Percentiles rank a stretch among this genome's conserved stretches.
phyloP scores from a whole-genome alignment of 2,797 vertebrate species.

The Oceanodroma leucorhoa region DNA sequence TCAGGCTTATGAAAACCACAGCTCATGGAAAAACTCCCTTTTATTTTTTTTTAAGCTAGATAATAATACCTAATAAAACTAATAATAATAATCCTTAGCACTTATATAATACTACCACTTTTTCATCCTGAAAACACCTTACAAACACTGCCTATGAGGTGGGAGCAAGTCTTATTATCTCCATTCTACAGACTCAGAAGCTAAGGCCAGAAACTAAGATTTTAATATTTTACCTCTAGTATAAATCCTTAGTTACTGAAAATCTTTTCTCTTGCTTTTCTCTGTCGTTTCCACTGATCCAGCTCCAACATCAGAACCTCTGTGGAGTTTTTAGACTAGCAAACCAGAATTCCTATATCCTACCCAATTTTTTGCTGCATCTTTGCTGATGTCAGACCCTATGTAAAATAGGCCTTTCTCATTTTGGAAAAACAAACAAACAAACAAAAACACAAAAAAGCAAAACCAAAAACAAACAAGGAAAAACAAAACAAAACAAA shows the following conservation, averaged over 20 bases:
- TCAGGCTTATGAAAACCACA: not conserved
- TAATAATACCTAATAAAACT: not conserved
- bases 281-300: not conserved
- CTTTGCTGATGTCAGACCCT: not conserved
- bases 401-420: not conserved
- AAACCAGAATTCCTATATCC: not conserved
- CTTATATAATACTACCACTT: not conserved
- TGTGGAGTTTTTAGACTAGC: not conserved
- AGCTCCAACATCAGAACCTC: not conserved
- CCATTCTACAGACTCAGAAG: not conserved
- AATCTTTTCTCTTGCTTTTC: not conserved
- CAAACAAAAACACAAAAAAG: not conserved
- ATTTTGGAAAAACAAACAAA: not conserved
- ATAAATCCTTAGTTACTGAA: not conserved
- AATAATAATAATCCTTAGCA: not conserved
- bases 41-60: not conserved
- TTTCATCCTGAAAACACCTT: not conserved
- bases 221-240: not conserved
- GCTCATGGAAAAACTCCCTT: not conserved
- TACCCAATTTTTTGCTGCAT: not conserved
- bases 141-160: not conserved
- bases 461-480: no score
- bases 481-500: not conserved
- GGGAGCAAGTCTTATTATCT: not conserved
- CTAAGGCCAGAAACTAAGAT: not conserved